Evolutionary conservation across 2,888 invertebrate genomes (phyloP), one percentile per base, ranked within the genome.

Genomic region (Neria commutata): DNA sequence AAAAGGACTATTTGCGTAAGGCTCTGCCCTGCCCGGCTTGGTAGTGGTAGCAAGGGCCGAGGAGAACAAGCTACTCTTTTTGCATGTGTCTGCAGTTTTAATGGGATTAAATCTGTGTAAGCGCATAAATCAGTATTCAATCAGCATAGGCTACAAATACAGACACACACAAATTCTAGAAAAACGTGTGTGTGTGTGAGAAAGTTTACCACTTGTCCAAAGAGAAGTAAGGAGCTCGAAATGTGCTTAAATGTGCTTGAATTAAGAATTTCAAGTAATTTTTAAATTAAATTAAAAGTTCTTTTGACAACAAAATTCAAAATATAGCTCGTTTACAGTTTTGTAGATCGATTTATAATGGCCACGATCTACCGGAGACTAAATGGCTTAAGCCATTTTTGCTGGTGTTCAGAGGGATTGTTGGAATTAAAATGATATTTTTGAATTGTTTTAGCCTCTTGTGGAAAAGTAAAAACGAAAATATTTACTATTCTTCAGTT

Each of bases 81-180:
- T 63, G 61, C 65, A 65, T 56, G n/a, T n/a, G n/a, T 62, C 55
- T 63, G 52, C 62, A 64, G 33, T 23, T 54, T 67, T 64, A 65
- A 68, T 69, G 59, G 64, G 60, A 67, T 67, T 67, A 64, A 68
- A 67, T 67, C 67, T 66, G 66, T 68, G 67, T 64, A 65, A 68
- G 67, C 68, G 66, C 69, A 69, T 68, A 69, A 71, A 68, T 69
- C 67, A 69, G 64, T 67, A 68, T 69, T 68, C 64, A 67, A 66
- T 52, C 59, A 63, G 50, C 68, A 63, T 66, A 66, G 65, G 67
- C 60, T 21, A 49, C 52, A 37, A 5, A 40, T 16, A 21, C 4
- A 47, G 3, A 68, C 69, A 65, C 60, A 55, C 45, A 10, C 29
- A 23, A 29, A 42, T 54, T 51, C 10, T 8, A 29, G 24, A 53